Conservation (phyloP, 1,140 invertebrate genomes). For the Kradibia gibbosae region DNA sequence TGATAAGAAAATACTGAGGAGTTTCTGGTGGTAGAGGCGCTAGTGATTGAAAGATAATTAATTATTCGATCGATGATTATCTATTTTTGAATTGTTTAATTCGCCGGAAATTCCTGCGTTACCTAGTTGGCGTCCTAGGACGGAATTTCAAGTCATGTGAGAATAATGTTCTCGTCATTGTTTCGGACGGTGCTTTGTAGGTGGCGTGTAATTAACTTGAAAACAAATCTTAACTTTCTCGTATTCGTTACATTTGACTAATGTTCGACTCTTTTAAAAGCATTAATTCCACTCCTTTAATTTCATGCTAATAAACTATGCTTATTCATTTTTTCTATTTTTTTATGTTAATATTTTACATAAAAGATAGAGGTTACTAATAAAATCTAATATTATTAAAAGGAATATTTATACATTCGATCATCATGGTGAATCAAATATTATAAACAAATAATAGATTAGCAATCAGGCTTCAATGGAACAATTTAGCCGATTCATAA, state of each 20-base stretch:
- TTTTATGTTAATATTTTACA: too few species aligned
- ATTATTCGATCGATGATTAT: constrained; percentile 55
- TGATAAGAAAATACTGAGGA: constrained; percentile 23
- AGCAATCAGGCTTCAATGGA: neutral
- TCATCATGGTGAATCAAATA: neutral
- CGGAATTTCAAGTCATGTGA: neutral
- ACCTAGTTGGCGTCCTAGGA: neutral
- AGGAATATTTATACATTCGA: neutral
- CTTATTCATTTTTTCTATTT: too few species aligned
- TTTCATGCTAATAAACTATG: too few species aligned
- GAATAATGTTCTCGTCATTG: constrained; percentile 16
- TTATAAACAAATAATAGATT: constrained; percentile 1
- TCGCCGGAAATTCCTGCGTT: neutral
- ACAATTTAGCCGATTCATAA: neutral
- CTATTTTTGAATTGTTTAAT: constrained; percentile 40
- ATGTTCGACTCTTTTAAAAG: neutral
- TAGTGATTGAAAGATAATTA: constrained; percentile 67
- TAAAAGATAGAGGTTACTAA: neutral
- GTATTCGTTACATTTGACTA: too few species aligned
- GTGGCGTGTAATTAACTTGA: neutral
- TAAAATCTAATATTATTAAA: neutral
- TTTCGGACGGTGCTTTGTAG: neutral
- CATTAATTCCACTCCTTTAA: too few species aligned
- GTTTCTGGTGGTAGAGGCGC: constrained; percentile 51
- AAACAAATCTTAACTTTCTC: neutral